Evolutionary conservation across 2,797 vertebrate species (phyloP), one percentile per base, ranked within the genome.

Genomic region (Oceanodroma leucorhoa): DNA sequence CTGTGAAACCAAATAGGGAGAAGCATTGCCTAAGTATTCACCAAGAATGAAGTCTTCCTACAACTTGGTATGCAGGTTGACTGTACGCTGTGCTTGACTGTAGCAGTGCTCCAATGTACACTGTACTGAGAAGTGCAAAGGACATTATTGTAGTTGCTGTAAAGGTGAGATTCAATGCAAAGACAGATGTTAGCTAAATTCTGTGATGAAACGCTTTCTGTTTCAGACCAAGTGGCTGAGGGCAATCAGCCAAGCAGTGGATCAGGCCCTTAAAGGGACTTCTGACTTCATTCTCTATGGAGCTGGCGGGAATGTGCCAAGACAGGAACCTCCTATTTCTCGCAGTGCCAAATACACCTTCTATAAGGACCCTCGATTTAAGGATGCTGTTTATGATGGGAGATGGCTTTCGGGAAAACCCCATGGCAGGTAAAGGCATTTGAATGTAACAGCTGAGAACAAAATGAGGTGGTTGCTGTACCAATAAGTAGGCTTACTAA

Each of bases 171-270:
- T 48, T 38, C 1, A 1, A 0, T 50, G 38, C 32, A 55, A 51
- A 66, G 50, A 26, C 57, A 75, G 45, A 9, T 51, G 4, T 38
- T 93, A n/a, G 15, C 54, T 79, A 9, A 58, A 30, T 34, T 67
- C 73, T 84, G 27, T 87, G 27, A 51, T 87, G 60, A 67, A 58
- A 81, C 4, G 1, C 45, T 78, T 84, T 83, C 88, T 84, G 57
- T 91, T 96, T 57, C 95, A 99, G 99, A 98, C 98, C 12, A 99
- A 99, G 95, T 99, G 99, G 99, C 97, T 99, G n/a, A 98, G 99
- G 89, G 98, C 99, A 78, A 98, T 99, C 90, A 99, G 99, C 97
- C 99, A 99, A 97, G 98, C 99, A 5, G 99, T 99, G 97, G 99
- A 99, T 69, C 99, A 99, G 96, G 98, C 98, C 6, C 97, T 99